phyloP scores from a whole-genome alignment of 2,888 invertebrate species.

The Tenthredo scrophulariae region DNA sequence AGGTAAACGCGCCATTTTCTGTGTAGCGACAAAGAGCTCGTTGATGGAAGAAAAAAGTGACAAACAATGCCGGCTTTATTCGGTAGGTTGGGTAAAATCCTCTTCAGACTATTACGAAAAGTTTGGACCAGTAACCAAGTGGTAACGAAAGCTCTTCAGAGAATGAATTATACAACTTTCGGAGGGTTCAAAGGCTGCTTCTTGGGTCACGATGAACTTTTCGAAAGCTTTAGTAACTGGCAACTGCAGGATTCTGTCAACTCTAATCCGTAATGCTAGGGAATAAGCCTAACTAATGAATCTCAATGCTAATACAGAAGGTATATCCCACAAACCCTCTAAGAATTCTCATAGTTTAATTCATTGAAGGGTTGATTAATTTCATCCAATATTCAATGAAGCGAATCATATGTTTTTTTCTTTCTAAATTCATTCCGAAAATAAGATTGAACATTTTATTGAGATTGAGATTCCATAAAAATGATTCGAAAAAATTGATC shows the following conservation, averaged over 20 bases:
- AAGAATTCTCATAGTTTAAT: background rate
- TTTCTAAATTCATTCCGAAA: background rate
- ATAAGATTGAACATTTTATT: background rate
- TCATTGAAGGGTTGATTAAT: background rate
- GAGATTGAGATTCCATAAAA: background rate
- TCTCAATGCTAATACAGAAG: background rate
- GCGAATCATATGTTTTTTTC: background rate
- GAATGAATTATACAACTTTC: conserved; percentile 22
- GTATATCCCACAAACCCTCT: background rate
- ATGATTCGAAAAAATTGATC: background rate
- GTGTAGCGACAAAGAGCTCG: background rate
- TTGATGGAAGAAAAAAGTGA: background rate
- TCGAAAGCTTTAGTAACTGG: background rate
- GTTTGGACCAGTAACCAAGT: background rate
- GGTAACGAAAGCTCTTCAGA: conserved; percentile 10
- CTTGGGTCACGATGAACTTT: background rate
- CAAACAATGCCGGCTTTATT: background rate
- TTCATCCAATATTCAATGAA: background rate
- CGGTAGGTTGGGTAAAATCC: background rate
- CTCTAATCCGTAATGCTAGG: background rate
- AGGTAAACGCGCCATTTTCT: background rate
- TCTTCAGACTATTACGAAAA: background rate
- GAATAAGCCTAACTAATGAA: background rate
- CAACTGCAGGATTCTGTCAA: background rate
- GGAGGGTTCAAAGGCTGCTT: conserved; percentile 11